Evolutionary conservation across 2,888 invertebrate species (phyloP).

Genomic region (Calliopum simillimum): DNA sequence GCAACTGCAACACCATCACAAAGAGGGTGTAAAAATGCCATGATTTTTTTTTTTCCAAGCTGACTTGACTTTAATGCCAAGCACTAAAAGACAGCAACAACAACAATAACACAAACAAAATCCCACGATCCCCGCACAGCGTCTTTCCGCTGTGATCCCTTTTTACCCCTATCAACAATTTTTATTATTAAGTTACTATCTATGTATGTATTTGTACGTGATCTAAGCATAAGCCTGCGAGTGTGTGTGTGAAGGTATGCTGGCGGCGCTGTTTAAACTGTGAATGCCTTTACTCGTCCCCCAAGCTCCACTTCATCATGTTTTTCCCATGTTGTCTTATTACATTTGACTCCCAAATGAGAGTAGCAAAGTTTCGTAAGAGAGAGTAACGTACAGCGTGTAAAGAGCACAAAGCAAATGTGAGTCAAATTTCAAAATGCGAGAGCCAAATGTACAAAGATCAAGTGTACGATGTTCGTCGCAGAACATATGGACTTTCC

Average conservation of each 20-base stretch:
- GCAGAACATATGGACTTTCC: too few species aligned
- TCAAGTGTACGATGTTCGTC: too few species aligned
- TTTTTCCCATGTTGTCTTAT: not conserved
- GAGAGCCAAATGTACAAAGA: too few species aligned
- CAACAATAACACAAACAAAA: slow-evolving; percentile 12
- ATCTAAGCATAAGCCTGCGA: not conserved
- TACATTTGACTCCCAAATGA: too few species aligned
- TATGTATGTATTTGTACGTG: not conserved
- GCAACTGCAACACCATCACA: not conserved
- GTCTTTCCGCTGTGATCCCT: not conserved
- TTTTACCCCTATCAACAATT: not conserved
- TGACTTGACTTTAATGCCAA: not conserved
- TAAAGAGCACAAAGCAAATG: too few species aligned
- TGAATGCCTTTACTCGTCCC: not conserved
- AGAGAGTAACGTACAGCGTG: too few species aligned
- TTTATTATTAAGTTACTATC: not conserved
- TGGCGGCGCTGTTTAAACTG: not conserved
- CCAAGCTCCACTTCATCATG: not conserved
- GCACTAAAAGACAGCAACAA: not conserved
- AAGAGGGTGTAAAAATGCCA: slow-evolving; percentile 7
- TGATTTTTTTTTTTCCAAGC: too few species aligned
- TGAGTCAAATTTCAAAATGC: too few species aligned
- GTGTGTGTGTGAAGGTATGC: slow-evolving; percentile 3
- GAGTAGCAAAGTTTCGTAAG: too few species aligned
- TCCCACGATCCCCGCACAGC: slow-evolving; percentile 10